Evolutionary conservation across 2,797 vertebrate genomes (phyloP), one percentile per base, ranked within the genome.

Genomic region (Scolopax rusticola): DNA sequence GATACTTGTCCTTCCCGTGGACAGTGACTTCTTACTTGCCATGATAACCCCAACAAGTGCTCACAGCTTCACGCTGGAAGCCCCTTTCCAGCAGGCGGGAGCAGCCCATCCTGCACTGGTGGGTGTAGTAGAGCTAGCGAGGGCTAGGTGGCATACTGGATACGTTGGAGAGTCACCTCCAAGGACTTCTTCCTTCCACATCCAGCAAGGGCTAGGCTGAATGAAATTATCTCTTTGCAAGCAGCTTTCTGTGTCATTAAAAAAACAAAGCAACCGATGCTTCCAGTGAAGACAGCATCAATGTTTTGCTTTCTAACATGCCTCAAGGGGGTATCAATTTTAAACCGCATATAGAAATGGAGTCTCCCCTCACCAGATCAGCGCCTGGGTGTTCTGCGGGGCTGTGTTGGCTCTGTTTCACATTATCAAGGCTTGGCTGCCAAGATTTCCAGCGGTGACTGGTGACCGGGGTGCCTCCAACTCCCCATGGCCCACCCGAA

Each of bases 131-230:
- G 96, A 87, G 40, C 38, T 63, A 73, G 54, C 5, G 97, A 97
- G 95, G 96, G 97, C 98, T 98, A 98, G 98, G 98, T 98, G 98
- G 98, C 98, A 98, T 97, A 88, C 74, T 98, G 92, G 98, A 97
- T 97, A 97, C 98, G 25, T 91, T 96, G 54, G 86, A 96, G 77
- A 95, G 91, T 92, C 91, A 97, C 95, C 91, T 97, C 92, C 90
- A 89, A 95, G 86, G 96, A 81, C 97, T 83, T 88, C 65, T 83
- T 86, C 65, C 50, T 96, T 95, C 85, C 61, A 50, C 57, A 89
- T 94, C 89, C 88, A 89, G 90, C 71, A 67, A 90, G 65, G 77
- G 69, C 81, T 88, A 74, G 85, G 94, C 95, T 92, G 93, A 97
- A 94, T 91, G 92, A 95, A 97, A 95, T 93, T 88, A 95, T 93